Conservation (phyloP, 2,797 vertebrate genomes). For the Benthosema pterotum region DNA sequence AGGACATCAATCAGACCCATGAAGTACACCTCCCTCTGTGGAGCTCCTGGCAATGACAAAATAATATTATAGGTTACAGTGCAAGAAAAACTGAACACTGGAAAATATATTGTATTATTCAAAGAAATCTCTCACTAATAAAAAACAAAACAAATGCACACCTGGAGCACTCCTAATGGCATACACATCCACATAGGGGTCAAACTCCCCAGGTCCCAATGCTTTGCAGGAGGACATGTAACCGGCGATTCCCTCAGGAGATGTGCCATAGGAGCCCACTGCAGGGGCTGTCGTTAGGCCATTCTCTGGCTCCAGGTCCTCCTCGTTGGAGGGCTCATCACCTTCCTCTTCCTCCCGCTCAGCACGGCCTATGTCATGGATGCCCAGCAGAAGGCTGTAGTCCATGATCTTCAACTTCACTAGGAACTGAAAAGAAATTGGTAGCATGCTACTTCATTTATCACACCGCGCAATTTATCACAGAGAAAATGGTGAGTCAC, state of each 20-base stretch:
- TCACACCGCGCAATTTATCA: too few relatives aligned
- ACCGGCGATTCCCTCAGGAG: conserved; percentile 89
- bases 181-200: conserved; percentile 89
- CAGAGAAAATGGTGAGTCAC: too few relatives aligned
- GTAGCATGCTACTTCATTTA: too few relatives aligned
- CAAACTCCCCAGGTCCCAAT: conserved; percentile 89
- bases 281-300: conserved; percentile 60
- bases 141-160: conserved; percentile 48
- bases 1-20: conserved; percentile 96
- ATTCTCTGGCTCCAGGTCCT: conserved; percentile 76
- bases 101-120: neutral
- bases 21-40: conserved; percentile 92
- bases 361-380: conserved; percentile 86
- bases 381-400: conserved; percentile 92
- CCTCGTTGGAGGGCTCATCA: conserved; percentile 79
- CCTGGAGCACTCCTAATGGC: conserved; percentile 85
- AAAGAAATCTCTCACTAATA: neutral
- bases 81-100: neutral
- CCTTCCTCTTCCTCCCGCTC: conserved; percentile 90
- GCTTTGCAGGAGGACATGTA: conserved; percentile 88
- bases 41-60: conserved; percentile 78
- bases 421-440: conserved; percentile 80
- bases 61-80: conserved; percentile 9
- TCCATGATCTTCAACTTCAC: conserved; percentile 96
- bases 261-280: conserved; percentile 86